Conservation (phyloP, 2,797 vertebrate species). For the Sitta carolinensis region DNA sequence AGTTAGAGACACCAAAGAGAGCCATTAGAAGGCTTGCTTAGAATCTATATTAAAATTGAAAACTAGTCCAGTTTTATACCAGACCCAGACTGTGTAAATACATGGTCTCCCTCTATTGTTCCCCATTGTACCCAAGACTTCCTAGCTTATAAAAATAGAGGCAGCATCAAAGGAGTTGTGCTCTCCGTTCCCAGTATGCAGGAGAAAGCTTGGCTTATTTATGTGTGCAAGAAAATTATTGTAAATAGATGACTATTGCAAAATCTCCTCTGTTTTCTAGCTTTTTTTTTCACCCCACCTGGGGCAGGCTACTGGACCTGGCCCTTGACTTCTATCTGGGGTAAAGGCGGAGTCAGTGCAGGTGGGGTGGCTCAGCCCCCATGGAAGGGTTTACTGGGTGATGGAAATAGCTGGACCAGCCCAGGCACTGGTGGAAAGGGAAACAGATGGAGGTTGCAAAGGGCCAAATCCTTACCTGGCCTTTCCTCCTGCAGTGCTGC, state of each 20-base stretch:
- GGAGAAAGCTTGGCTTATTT: neutral
- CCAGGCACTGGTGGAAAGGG: neutral
- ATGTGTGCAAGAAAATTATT: neutral
- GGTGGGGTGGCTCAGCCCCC: neutral
- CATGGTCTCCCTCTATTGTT: neutral
- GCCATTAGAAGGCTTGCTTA: neutral
- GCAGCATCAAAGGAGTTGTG: rapidly evolving
- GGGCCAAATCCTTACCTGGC: neutral
- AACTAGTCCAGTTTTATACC: neutral
- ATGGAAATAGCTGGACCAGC: neutral
- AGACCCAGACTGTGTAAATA: neutral
- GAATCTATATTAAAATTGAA: neutral
- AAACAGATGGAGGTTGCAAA: neutral
- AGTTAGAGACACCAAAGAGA: neutral
- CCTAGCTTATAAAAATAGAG: neutral
- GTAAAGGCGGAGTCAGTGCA: neutral
- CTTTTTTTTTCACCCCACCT: neutral
- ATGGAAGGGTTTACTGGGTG: neutral
- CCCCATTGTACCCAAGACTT: neutral
- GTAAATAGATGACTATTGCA: neutral
- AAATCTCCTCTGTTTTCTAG: neutral
- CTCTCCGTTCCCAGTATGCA: neutral
- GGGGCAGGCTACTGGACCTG: neutral
- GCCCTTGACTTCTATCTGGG: neutral
- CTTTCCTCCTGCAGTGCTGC: neutral